phyloP scores from a whole-genome alignment of 2,888 invertebrate genomes.

The Gasteruption jaculator region DNA sequence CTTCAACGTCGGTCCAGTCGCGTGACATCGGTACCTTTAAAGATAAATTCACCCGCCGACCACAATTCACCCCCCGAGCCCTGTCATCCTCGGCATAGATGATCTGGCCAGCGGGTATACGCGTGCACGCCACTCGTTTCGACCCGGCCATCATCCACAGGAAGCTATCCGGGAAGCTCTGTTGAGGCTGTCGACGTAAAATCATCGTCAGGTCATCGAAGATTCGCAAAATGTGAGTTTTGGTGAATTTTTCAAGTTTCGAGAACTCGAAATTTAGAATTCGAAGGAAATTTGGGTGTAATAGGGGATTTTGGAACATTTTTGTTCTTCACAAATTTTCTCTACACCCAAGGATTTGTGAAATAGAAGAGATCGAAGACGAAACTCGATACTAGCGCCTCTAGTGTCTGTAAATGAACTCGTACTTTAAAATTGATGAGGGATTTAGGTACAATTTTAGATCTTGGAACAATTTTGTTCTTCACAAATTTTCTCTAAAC shows the following conservation, averaged over 20 bases:
- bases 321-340: too few relatives aligned
- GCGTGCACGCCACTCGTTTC: slow-evolving; percentile 55
- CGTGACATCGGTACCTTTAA: slow-evolving; percentile 29
- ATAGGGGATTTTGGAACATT: too few relatives aligned
- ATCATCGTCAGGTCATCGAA: slow-evolving; percentile 4
- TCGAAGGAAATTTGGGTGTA: too few relatives aligned
- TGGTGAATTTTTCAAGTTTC: too few relatives aligned
- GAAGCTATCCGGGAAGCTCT: slow-evolving; percentile 58
- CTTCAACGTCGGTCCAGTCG: slow-evolving; percentile 18
- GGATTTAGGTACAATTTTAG: too few relatives aligned
- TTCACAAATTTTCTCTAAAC: too few relatives aligned
- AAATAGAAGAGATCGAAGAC: too few relatives aligned
- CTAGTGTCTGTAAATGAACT: too few relatives aligned
- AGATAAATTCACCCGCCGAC: slow-evolving; percentile 45
- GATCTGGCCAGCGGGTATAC: slow-evolving; percentile 52
- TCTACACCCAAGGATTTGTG: neutral
- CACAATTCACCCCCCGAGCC: slow-evolving; percentile 55
- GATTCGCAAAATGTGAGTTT: neutral
- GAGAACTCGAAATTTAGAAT: too few relatives aligned
- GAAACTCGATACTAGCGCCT: too few relatives aligned
- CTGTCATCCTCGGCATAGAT: slow-evolving; percentile 51
- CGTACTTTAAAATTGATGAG: too few relatives aligned
- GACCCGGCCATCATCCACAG: slow-evolving; percentile 57
- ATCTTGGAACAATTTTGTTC: too few relatives aligned
- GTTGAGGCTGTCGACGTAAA: slow-evolving; percentile 51